Percentiles rank a stretch among this genome's conserved stretches.
Conservation (phyloP, 2,113 vertebrate species). For the Podarcis muralis region DNA sequence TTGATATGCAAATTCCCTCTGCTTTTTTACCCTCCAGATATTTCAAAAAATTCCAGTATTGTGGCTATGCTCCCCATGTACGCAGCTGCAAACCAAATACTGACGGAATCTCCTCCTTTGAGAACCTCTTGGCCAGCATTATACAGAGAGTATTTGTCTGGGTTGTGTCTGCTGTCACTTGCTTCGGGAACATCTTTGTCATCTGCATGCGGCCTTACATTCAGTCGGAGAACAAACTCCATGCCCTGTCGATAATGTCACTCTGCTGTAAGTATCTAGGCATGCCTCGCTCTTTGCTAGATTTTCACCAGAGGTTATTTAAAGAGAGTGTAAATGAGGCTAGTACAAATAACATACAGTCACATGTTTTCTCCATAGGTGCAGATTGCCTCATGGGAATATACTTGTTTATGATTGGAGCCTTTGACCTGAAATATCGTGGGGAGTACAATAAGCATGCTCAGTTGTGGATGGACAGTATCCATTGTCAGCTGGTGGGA, state of each 20-base stretch:
- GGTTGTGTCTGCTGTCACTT: conserved; percentile 95
- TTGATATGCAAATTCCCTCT: neutral
- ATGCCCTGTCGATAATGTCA: conserved; percentile 94
- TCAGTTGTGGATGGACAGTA: conserved; percentile 95
- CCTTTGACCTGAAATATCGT: conserved; percentile 92
- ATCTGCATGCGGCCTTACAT: conserved; percentile 95
- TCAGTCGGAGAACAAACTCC: conserved; percentile 93
- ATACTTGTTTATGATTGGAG: conserved; percentile 95
- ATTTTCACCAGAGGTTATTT: neutral
- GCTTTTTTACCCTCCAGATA: conserved; percentile 77
- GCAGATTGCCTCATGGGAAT: conserved; percentile 97
- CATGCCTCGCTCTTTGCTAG: neutral
- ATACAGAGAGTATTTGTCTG: conserved; percentile 96
- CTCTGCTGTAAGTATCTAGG: conserved; percentile 92
- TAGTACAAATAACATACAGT: conserved; percentile 16
- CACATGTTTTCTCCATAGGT: conserved; percentile 75
- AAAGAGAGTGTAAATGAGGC: neutral
- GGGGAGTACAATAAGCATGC: conserved; percentile 96
- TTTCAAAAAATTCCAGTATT: conserved; percentile 99
- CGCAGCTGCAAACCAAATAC: conserved; percentile 98
- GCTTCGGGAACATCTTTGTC: conserved; percentile 96
- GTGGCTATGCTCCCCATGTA: conserved; percentile 93
- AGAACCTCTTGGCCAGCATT: conserved; percentile 93
- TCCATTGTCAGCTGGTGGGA: conserved; percentile 90
- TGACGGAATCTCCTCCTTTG: conserved; percentile 94